A percentile compares a stretch with the other conserved stretches of the same genome.
Evolutionary conservation across 2,888 invertebrate species (phyloP).

Genomic region (Ophion costatus): DNA sequence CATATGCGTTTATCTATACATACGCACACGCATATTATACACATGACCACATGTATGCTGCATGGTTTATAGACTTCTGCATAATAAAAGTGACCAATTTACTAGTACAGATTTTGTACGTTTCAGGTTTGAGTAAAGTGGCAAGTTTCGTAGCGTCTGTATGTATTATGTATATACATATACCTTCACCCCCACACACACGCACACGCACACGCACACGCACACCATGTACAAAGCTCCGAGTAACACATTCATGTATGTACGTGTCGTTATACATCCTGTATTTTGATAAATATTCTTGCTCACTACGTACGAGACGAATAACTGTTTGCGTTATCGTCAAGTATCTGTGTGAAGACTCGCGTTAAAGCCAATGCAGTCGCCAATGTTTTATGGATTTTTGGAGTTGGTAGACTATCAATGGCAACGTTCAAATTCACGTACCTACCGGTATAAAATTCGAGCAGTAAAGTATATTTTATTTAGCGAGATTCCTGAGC

Average conservation of each 20-base stretch:
- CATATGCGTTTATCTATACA: background rate
- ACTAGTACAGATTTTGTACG: background rate
- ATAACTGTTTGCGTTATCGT: background rate
- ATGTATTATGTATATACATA: too few species aligned
- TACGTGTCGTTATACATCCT: background rate
- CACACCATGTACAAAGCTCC: too few species aligned
- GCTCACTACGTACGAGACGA: background rate
- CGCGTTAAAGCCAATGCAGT: background rate
- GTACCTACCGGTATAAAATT: background rate
- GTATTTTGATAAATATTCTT: too few species aligned
- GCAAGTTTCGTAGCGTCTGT: too few species aligned
- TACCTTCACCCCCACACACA: background rate
- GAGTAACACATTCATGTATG: background rate
- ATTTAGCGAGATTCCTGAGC: background rate
- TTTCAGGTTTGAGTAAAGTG: background rate
- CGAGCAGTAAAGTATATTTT: background rate
- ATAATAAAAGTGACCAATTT: conserved; percentile 31
- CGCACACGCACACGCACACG: background rate
- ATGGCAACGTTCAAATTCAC: background rate
- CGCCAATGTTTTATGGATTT: conserved; percentile 14
- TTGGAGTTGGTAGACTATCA: background rate
- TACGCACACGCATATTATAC: background rate
- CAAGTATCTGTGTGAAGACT: conserved; percentile 1
- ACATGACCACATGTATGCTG: background rate
- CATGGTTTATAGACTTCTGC: conserved; percentile 25